A percentile compares a stretch with the other conserved stretches of the same genome.
These are phyloP conservation scores for Torymus texanus DNA, from an alignment of 2,888 invertebrate species.

Conservation along the genomic window DNA sequence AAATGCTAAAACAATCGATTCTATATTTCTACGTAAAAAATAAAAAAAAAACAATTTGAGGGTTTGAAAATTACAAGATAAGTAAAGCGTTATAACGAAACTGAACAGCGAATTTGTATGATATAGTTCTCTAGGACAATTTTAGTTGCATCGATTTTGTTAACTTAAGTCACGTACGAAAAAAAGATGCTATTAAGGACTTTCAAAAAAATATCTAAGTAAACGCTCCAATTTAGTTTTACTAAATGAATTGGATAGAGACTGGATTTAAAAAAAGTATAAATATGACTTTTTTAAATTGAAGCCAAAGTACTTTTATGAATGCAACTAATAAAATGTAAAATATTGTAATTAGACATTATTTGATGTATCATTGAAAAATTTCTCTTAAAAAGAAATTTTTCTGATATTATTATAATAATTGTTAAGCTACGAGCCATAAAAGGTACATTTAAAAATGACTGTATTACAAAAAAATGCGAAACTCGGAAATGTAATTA, in stretches of 20 bases:
- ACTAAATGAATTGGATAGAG: conserved; percentile 17
- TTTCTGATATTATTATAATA: conserved; percentile 41
- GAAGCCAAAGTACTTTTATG: conserved; percentile 50
- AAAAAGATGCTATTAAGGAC: conserved; percentile 1
- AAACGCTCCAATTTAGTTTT: background rate
- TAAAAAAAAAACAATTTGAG: background rate
- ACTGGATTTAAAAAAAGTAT: conserved; percentile 6
- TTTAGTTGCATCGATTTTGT: conserved; percentile 14
- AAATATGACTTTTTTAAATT: conserved; percentile 45
- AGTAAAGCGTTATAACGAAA: conserved; percentile 17
- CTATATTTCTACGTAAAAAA: conserved; percentile 15
- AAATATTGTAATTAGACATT: conserved; percentile 73
- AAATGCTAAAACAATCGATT: conserved; percentile 34
- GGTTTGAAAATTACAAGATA: background rate
- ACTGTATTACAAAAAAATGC: conserved; percentile 39
- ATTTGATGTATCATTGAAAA: conserved; percentile 67
- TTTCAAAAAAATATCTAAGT: background rate
- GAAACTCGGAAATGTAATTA: conserved; percentile 47
- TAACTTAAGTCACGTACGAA: background rate
- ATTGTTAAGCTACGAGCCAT: conserved; percentile 43
- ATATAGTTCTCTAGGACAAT: conserved; percentile 22
- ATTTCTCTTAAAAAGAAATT: conserved; percentile 55
- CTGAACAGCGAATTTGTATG: conserved; percentile 39
- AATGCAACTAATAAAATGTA: conserved; percentile 63
- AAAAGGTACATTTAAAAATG: conserved; percentile 34